A percentile compares a stretch with the other conserved stretches of the same genome.
phyloP scores from a whole-genome alignment of 2,888 invertebrate genomes.

The Yponomeuta cagnagella region DNA sequence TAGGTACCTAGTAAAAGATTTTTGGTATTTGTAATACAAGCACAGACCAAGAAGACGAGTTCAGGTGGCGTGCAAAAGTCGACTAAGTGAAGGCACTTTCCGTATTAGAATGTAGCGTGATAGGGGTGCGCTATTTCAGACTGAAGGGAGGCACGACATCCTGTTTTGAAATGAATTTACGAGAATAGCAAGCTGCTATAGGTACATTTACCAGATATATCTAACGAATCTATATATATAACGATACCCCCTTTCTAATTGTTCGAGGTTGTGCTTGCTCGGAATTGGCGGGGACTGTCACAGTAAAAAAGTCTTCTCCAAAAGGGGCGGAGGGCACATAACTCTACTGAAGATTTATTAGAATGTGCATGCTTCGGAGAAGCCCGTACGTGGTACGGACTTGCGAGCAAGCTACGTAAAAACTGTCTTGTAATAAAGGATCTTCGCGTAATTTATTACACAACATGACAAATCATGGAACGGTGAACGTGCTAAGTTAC shows the following conservation, averaged over 20 bases:
- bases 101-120: slow-evolving; percentile 56
- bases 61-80: slow-evolving; percentile 51
- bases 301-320: background rate
- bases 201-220: no score
- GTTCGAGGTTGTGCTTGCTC: background rate
- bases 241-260: slow-evolving; percentile 1
- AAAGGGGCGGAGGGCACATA: background rate
- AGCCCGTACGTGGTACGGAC: slow-evolving; percentile 54
- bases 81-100: slow-evolving; percentile 47
- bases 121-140: slow-evolving; percentile 52
- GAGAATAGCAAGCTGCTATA: no score
- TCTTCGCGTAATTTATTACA: slow-evolving; percentile 11
- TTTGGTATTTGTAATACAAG: background rate
- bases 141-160: slow-evolving; percentile 62
- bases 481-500: background rate
- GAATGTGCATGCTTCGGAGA: slow-evolving; percentile 26
- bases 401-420: slow-evolving; percentile 16
- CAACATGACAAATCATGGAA: background rate
- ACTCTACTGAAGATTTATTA: background rate
- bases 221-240: no score
- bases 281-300: slow-evolving; percentile 3
- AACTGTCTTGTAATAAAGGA: slow-evolving; percentile 15
- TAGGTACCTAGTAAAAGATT: background rate
- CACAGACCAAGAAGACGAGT: slow-evolving; percentile 35
- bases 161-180: slow-evolving; percentile 16